phyloP scores from a whole-genome alignment of 1,140 invertebrate species.

The Hylaeus anthracinus region DNA sequence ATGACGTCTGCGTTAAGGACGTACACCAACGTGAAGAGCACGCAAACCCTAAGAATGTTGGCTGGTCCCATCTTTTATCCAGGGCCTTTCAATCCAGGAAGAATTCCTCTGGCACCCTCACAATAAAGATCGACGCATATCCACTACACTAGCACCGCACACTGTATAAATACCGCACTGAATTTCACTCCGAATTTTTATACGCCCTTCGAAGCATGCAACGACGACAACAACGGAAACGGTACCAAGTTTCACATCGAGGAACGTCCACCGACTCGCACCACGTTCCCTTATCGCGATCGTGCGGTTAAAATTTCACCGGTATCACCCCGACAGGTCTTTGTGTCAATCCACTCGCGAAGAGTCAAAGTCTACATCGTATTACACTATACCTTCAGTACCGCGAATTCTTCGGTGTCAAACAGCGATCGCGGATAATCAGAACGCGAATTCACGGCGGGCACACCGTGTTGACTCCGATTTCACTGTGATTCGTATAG shows the following conservation, averaged over 20 bases:
- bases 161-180: slow-evolving; percentile 34
- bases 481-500: slow-evolving; percentile 34
- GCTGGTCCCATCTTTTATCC: slow-evolving; percentile 71
- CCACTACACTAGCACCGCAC: slow-evolving; percentile 67
- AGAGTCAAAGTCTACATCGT: slow-evolving; percentile 33
- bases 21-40: slow-evolving; percentile 64
- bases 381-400: not conserved
- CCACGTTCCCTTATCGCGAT: not conserved
- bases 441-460: not conserved
- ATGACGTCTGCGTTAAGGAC: slow-evolving; percentile 68
- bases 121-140: slow-evolving; percentile 70
- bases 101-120: slow-evolving; percentile 62
- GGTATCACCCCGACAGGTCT: not conserved
- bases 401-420: not conserved
- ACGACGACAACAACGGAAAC: not conserved
- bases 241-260: not conserved
- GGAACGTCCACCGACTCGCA: not conserved
- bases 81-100: slow-evolving; percentile 58
- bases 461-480: not conserved
- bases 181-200: slow-evolving; percentile 18
- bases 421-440: not conserved
- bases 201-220: not conserved
- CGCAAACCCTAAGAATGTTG: slow-evolving; percentile 64
- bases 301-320: slow-evolving; percentile 2
- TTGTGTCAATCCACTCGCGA: not conserved